Base-by-base conservation (phyloP, 1,140 invertebrate species). In the Rhyzopertha dominica region DNA sequence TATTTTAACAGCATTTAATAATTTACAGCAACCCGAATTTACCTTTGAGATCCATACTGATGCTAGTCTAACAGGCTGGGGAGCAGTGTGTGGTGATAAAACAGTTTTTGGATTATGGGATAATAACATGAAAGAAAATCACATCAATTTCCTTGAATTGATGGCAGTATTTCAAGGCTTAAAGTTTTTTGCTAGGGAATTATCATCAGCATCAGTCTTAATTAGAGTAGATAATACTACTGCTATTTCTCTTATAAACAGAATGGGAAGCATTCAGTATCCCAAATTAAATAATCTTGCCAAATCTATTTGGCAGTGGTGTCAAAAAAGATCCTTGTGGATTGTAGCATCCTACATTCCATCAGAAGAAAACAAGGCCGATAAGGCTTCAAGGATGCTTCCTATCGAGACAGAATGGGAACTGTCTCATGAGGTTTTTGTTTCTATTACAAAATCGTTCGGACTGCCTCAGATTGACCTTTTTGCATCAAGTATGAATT, bases 301-400 rank as follows among this genome's bases (percentile, higher is more conserved):
- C 14, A n/a, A 16, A 23, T 9, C 23, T 12, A 41, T 54, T 29
- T 48, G 51, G 55, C 12, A 53, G 36, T 58, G 53, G 44, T 56
- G 49, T 30, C 45, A 57, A 18, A 14, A 35, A 13, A 32, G 51
- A 26, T 24, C 53, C 10, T 39, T 58, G 10, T 48, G 30, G 19
- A 5, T 61, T 13, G 14, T 30, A 5, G 51, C 49, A 13, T 32
- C 47, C n/a, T 56, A 56, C 25, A 44, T 58, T 37, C 5, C 20
- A 7, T 53, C 54, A 0, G 55, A 56, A 39, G 42, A 59, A 18
- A 61, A 62, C 34, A 37, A 41, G 20, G 56, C 60, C 8, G 56
- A 59, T 36, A 5, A 16, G 16, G 37, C 30, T 10, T 47, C 45
- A 10, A 31, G 47, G 28, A 24, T 9, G 10, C 12, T 42, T 26